Conservation (phyloP, 2,113 vertebrate genomes). For the Cairina moschata region DNA sequence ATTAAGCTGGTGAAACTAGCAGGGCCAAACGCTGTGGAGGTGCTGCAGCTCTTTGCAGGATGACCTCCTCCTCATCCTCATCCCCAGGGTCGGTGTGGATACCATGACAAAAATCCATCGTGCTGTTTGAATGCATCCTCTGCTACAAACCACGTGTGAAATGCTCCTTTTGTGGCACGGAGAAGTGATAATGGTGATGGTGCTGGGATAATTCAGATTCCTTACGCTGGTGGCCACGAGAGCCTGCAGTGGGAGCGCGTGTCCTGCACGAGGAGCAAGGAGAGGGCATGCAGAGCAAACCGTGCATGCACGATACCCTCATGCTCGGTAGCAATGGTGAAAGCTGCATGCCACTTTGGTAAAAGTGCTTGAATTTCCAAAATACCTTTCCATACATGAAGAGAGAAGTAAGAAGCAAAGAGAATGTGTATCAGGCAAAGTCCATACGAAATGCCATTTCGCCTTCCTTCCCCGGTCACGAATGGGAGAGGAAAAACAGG, state of each 20-base stretch:
- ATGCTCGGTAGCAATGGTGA: background rate
- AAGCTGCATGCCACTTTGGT: background rate
- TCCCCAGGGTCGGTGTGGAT: background rate
- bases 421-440: background rate
- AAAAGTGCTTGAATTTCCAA: background rate
- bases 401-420: background rate
- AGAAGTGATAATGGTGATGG: background rate
- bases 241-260: background rate
- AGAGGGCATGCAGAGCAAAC: fast-evolving
- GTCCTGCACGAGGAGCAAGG: background rate
- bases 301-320: fast-evolving
- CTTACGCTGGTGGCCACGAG: background rate
- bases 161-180: background rate
- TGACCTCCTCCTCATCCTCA: background rate
- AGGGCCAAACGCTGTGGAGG: fast-evolving
- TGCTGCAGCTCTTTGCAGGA: background rate
- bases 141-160: fast-evolving
- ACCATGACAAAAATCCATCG: background rate
- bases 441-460: background rate
- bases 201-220: background rate
- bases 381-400: background rate
- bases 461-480: background rate
- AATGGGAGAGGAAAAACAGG: background rate
- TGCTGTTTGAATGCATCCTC: background rate
- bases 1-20: background rate